Evolutionary conservation across 2,113 vertebrate genomes (phyloP), one percentile per base, ranked within the genome.

Genomic region (Oenanthe melanoleuca): DNA sequence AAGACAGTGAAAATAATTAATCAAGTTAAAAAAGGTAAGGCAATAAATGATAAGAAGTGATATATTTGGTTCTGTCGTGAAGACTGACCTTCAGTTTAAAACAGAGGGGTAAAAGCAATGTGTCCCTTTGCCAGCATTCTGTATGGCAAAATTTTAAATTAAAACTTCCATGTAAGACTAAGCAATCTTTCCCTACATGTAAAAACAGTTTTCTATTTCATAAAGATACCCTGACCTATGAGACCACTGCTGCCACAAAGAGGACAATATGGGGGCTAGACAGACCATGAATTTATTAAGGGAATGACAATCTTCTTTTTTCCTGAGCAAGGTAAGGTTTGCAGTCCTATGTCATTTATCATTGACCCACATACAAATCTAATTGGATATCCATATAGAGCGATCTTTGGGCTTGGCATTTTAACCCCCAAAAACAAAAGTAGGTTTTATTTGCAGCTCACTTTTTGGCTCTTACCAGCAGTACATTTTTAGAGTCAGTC

Each of bases 21-120:
- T 18, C 16, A 44, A 28, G 2, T 55, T 75, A 86, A 67, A 55
- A 29, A 45, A 24, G 3, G 1, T 33, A 60, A 37, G 3, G 4
- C 4, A 24, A 40, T 37, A 71, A 81, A 60, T 10, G 14, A 21
- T 18, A 75, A 65, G 14, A 89, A 69, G 5, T 12, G 2, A 5
- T 63, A 26, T 50, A 40, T 88, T 80, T 65, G 53, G 9, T 63
- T 23, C 6, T 50, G 15, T 20, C 13, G 7, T 12, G 67, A 7
- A 84, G 6, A 52, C n/a, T 60, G 26, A 42, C 4, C 19, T 34
- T 33, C 18, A 29, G 6, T 59, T 83, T 71, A 50, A 87, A 91
- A 38, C 0, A 0, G 14, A 66, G 8, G 9, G 19, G 12, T 21
- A 69, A 87, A 55, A 31, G 0, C 14, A 45, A 1, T 53, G 11